phyloP scores from a whole-genome alignment of 2,797 vertebrate species.

The Alauda arvensis region DNA sequence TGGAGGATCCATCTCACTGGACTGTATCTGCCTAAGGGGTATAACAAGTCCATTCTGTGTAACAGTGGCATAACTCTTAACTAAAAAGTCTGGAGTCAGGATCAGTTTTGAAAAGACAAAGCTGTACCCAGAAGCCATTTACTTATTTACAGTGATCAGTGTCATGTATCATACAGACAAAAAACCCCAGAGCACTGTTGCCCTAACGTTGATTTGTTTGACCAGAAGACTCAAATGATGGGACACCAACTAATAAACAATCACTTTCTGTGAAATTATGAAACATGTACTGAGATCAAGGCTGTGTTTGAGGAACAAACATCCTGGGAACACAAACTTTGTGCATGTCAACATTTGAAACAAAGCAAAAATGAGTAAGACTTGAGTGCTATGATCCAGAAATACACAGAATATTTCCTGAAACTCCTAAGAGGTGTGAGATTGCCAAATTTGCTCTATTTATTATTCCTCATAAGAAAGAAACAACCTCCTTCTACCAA shows the following conservation, averaged over 20 bases:
- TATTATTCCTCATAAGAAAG: not conserved
- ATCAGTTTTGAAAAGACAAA: not conserved
- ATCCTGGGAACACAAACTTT: not conserved
- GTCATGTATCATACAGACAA: not conserved
- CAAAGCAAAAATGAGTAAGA: not conserved
- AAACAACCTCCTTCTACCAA: not conserved
- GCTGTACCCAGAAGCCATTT: not conserved
- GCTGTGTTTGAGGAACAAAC: not conserved
- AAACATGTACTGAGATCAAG: not conserved
- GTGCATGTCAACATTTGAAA: not conserved
- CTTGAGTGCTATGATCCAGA: not conserved
- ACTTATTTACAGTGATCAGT: not conserved
- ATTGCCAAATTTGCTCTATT: not conserved
- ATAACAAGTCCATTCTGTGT: not conserved
- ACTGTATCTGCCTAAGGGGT: not conserved
- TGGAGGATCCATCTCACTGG: not conserved
- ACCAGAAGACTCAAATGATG: not conserved
- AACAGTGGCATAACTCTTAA: not conserved
- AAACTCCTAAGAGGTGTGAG: not conserved
- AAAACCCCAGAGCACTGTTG: not conserved
- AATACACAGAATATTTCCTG: not conserved
- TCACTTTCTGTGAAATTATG: not conserved
- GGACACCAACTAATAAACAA: not conserved
- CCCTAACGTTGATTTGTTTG: not conserved
- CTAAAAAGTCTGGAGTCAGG: not conserved